A percentile compares a stretch with the other conserved stretches of the same genome.
Conservation (phyloP, 2,888 invertebrate genomes). For the Zaprionus lineosus region DNA sequence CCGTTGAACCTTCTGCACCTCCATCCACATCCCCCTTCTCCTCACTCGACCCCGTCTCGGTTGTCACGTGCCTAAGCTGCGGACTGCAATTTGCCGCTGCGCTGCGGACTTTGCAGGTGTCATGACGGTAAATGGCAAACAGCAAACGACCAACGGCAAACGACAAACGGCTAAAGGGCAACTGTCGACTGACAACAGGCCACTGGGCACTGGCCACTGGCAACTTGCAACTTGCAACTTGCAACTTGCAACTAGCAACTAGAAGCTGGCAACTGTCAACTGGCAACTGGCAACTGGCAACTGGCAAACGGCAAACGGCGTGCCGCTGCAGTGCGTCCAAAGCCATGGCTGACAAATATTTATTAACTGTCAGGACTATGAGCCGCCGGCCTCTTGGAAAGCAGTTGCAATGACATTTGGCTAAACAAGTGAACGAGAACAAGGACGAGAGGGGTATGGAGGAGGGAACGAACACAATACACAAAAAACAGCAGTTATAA, state of each 20-base stretch:
- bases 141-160: neutral
- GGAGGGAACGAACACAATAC: too few relatives aligned
- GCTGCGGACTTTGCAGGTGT: slow-evolving; percentile 45
- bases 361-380: slow-evolving; percentile 61
- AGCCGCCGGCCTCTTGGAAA: slow-evolving; percentile 41
- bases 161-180: neutral
- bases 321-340: slow-evolving; percentile 60
- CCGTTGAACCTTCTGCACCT: too few relatives aligned
- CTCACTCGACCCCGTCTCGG: too few relatives aligned
- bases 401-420: slow-evolving; percentile 42
- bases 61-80: slow-evolving; percentile 66
- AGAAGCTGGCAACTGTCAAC: too few relatives aligned
- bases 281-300: neutral
- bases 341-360: slow-evolving; percentile 66
- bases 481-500: neutral
- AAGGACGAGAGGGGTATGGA: too few relatives aligned
- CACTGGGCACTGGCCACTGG: neutral
- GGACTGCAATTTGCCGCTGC: slow-evolving; percentile 39
- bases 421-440: too few relatives aligned
- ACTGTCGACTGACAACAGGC: neutral
- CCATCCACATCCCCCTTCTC: too few relatives aligned
- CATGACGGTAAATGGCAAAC: slow-evolving; percentile 4
- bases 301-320: slow-evolving; percentile 1
- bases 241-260: neutral
- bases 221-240: neutral